Evolutionary conservation across 2,888 invertebrate genomes (phyloP).

Genomic region (Philaethria dido): DNA sequence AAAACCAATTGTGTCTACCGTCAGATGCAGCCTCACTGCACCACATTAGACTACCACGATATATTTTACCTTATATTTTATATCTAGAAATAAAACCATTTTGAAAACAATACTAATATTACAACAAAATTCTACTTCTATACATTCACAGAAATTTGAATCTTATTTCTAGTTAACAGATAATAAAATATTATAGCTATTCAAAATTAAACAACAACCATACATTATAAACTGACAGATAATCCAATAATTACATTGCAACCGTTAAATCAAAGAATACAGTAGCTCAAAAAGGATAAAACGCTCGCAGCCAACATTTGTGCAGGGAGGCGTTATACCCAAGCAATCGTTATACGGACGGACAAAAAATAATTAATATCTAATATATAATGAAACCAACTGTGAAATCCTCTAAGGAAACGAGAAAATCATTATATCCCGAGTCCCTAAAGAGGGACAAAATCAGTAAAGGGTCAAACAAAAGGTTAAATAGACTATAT

Average conservation of each 20-base stretch:
- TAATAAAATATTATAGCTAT: background rate
- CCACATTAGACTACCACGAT: too few species aligned
- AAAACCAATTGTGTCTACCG: too few species aligned
- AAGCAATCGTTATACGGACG: constrained; percentile 52
- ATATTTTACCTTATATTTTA: too few species aligned
- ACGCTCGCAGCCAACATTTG: constrained; percentile 49
- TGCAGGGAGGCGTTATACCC: constrained; percentile 56
- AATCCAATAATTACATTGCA: constrained; percentile 18
- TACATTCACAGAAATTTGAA: too few species aligned
- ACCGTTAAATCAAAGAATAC: constrained; percentile 27
- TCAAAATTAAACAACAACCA: background rate
- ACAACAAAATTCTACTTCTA: too few species aligned
- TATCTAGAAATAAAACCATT: too few species aligned
- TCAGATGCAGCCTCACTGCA: too few species aligned
- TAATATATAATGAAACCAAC: constrained; percentile 59
- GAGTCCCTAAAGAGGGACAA: background rate
- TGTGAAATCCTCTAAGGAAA: constrained; percentile 53
- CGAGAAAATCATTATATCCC: constrained; percentile 3
- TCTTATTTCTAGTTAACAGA: background rate
- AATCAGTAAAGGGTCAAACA: constrained; percentile 21
- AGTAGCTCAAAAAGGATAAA: constrained; percentile 28
- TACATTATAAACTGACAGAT: constrained; percentile 9
- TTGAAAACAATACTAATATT: too few species aligned
- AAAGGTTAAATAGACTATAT: constrained; percentile 31
- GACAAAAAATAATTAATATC: constrained; percentile 52